Evolutionary conservation across 1,140 invertebrate genomes (phyloP).

Genomic region (Bombus sibiricus): DNA sequence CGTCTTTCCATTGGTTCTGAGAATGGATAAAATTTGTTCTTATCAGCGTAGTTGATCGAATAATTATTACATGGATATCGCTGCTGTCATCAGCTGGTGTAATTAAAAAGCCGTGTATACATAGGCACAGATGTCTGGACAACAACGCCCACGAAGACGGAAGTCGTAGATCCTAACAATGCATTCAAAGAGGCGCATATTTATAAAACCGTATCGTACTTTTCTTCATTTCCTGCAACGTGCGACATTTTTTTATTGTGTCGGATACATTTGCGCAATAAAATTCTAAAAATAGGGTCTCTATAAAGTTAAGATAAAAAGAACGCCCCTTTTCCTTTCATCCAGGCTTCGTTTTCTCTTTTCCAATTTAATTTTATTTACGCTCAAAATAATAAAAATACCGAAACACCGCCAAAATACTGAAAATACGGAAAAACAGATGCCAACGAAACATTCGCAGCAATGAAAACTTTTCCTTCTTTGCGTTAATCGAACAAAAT

Average conservation of each 20-base stretch:
- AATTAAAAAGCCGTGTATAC: neutral
- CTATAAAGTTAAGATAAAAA: too few species aligned
- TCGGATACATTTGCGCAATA: neutral
- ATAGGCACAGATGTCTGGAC: neutral
- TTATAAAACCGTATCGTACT: conserved; percentile 34
- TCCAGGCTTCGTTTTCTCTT: too few species aligned
- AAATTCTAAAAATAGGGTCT: too few species aligned
- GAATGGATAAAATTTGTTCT: neutral
- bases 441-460: too few species aligned
- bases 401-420: too few species aligned
- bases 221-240: neutral
- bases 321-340: too few species aligned
- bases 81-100: neutral
- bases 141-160: conserved; percentile 12
- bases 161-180: conserved; percentile 22
- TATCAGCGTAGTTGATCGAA: neutral
- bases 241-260: neutral
- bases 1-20: too few species aligned
- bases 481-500: too few species aligned
- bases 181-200: neutral
- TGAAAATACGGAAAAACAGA: too few species aligned
- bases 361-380: too few species aligned
- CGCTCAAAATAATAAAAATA: too few species aligned
- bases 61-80: neutral
- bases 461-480: too few species aligned